Percentiles rank a stretch among this genome's conserved stretches.
Conservation (phyloP, 2,113 vertebrate genomes). For the Hippocampus mohnikei region DNA sequence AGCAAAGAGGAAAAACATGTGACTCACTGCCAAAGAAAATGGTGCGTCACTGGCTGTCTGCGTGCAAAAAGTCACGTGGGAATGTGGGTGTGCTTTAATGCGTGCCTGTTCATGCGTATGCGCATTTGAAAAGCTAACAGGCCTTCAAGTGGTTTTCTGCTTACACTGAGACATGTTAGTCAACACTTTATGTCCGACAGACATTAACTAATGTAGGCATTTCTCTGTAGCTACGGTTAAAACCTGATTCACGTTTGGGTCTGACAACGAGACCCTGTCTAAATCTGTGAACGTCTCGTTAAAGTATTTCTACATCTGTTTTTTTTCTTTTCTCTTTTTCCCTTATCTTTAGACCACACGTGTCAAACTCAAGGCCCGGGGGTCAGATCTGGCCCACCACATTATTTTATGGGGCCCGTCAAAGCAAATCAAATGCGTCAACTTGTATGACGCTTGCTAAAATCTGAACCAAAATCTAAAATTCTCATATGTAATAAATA, state of each 20-base stretch:
- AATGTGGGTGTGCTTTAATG: conserved; percentile 5
- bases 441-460: no score
- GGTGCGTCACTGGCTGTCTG: conserved; percentile 2
- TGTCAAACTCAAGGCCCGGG: no score
- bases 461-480: no score
- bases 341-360: no score
- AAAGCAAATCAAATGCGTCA: no score
- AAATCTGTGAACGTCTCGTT: background rate
- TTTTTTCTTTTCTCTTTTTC: no score
- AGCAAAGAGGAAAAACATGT: conserved; percentile 1
- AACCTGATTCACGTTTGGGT: conserved; percentile 12
- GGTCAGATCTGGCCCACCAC: no score
- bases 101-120: background rate
- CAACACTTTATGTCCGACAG: conserved; percentile 1
- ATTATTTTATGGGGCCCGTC: no score
- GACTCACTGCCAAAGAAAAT: conserved; percentile 1
- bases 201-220: background rate
- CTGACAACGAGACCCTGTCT: conserved; percentile 1
- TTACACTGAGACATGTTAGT: conserved; percentile 18
- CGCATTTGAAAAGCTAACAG: conserved; percentile 7
- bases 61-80: background rate
- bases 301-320: no score
- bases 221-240: background rate
- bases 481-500: no score
- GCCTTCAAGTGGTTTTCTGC: conserved; percentile 2